These are phyloP conservation scores for Pungitius pungitius DNA, from an alignment of 2,113 vertebrate species.

Conservation along the genomic window DNA sequence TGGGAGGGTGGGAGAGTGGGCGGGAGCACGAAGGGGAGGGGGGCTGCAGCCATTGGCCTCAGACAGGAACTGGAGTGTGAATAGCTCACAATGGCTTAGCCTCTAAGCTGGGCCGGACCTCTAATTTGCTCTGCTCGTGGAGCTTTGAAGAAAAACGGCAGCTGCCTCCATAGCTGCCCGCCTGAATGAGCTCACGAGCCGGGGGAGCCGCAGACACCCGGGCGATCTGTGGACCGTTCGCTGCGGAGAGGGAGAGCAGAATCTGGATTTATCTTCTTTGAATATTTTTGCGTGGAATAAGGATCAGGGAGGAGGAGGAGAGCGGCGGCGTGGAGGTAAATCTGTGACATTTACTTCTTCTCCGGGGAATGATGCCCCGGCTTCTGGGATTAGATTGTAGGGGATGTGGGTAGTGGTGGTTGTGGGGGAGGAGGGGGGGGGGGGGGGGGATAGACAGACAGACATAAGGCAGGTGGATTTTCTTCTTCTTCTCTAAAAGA, in stretches of 20 bases:
- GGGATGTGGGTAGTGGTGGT: conserved; percentile 52
- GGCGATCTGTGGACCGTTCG: conserved; percentile 75
- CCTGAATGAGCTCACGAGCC: conserved; percentile 64
- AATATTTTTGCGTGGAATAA: conserved; percentile 67
- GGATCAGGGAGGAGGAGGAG: conserved; percentile 5
- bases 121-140: conserved; percentile 85
- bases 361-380: conserved; percentile 63
- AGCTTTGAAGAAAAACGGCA: conserved; percentile 86
- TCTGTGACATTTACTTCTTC: conserved; percentile 72
- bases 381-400: conserved; percentile 71
- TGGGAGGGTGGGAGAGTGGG: conserved; percentile 49
- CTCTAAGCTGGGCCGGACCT: conserved; percentile 82
- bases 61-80: conserved; percentile 81
- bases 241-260: conserved; percentile 40
- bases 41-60: conserved; percentile 77
- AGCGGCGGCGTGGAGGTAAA: conserved; percentile 65
- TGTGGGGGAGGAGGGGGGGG: no score
- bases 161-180: conserved; percentile 81
- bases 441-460: conserved; percentile 51
- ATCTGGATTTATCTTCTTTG: conserved; percentile 64
- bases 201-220: conserved; percentile 77
- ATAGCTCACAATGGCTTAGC: conserved; percentile 85
- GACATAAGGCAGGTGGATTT: conserved; percentile 63
- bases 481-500: conserved; percentile 22
- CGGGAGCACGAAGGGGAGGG: conserved; percentile 51